Evolutionary conservation across 1,140 invertebrate species (phyloP).

Genomic region (Leptopilina boulardi): DNA sequence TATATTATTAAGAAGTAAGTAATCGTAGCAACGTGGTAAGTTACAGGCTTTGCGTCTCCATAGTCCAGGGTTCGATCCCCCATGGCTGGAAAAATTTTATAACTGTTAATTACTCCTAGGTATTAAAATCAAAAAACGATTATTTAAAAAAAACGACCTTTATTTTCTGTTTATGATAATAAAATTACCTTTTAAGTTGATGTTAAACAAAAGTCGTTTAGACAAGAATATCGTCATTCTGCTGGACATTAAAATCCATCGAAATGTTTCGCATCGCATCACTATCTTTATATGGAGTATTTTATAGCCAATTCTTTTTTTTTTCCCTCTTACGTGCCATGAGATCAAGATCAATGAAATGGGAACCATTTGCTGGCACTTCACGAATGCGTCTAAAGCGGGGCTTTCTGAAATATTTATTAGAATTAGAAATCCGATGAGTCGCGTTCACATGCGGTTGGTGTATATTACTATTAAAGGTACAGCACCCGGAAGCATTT

Average conservation of each 20-base stretch:
- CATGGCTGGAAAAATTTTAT: too few relatives aligned
- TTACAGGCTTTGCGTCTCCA: too few relatives aligned
- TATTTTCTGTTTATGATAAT: too few relatives aligned
- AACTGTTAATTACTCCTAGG: too few relatives aligned
- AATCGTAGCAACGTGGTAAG: too few relatives aligned
- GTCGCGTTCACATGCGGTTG: slow-evolving; percentile 50
- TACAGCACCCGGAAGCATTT: slow-evolving; percentile 61
- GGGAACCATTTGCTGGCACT: slow-evolving; percentile 46
- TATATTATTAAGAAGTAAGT: too few relatives aligned
- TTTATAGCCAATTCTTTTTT: slow-evolving; percentile 12
- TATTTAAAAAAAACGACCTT: too few relatives aligned
- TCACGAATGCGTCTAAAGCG: slow-evolving; percentile 51
- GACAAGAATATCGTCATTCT: background rate
- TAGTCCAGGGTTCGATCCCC: too few relatives aligned
- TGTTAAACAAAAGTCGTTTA: background rate
- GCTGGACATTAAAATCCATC: background rate
- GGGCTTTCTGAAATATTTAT: slow-evolving; percentile 62
- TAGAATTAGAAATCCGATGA: slow-evolving; percentile 70
- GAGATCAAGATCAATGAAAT: slow-evolving; percentile 33
- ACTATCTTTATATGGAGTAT: background rate
- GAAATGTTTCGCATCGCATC: background rate
- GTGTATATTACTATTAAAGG: slow-evolving; percentile 67
- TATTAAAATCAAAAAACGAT: too few relatives aligned
- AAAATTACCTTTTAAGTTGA: background rate
- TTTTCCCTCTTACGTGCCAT: background rate